phyloP scores from a whole-genome alignment of 1,140 invertebrate species.

The Melipona quadrifasciata region DNA sequence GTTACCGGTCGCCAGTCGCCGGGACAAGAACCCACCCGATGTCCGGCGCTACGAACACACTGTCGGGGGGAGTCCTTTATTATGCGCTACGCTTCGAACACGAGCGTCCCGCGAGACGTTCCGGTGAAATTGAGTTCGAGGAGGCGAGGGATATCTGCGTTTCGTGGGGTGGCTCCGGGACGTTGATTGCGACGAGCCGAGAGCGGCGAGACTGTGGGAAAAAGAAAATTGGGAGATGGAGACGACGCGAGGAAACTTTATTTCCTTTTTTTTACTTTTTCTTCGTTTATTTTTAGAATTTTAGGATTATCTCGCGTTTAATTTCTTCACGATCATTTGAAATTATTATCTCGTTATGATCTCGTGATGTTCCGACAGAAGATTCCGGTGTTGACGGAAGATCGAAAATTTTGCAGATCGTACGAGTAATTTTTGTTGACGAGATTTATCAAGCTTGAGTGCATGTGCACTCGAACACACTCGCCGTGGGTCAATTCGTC shows the following conservation, averaged over 20 bases:
- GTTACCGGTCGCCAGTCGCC: constrained; percentile 67
- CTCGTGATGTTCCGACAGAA: not conserved
- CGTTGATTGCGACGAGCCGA: not conserved
- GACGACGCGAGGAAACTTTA: no score
- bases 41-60: constrained; percentile 61
- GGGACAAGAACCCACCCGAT: constrained; percentile 62
- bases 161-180: not conserved
- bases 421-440: not conserved
- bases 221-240: not conserved
- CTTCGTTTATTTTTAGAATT: not conserved
- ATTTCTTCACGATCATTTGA: no score
- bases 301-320: no score
- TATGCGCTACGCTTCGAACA: constrained; percentile 14
- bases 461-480: not conserved
- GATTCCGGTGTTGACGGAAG: not conserved
- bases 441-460: not conserved
- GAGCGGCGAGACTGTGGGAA: not conserved
- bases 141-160: not conserved
- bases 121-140: constrained; percentile 33
- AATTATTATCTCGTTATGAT: not conserved
- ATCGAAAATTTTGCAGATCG: not conserved
- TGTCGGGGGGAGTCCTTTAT: constrained; percentile 35
- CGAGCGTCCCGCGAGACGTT: constrained; percentile 32
- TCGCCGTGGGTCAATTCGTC: not conserved
- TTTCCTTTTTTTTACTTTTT: not conserved